phyloP scores from a whole-genome alignment of 2,888 invertebrate species.

The Stratiomys singularior region DNA sequence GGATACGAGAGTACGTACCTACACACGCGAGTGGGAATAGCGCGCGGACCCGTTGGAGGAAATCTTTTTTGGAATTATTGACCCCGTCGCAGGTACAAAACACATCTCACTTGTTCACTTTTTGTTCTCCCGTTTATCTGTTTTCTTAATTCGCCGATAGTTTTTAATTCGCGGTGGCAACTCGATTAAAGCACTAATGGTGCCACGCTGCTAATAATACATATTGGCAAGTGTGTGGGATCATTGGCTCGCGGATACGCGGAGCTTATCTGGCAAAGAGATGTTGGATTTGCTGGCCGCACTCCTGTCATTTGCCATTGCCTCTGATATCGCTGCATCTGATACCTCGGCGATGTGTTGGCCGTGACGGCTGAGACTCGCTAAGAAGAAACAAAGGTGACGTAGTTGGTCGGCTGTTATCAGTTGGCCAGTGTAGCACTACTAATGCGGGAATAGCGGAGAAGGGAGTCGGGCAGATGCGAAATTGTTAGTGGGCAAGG shows the following conservation, averaged over 20 bases:
- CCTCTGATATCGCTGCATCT: not conserved
- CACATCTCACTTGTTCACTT: slow-evolving; percentile 50
- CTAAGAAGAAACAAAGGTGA: slow-evolving; percentile 15
- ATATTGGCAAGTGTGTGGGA: slow-evolving; percentile 3
- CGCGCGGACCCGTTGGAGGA: slow-evolving; percentile 50
- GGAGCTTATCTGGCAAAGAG: not conserved
- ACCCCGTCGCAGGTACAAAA: slow-evolving; percentile 54
- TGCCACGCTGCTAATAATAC: slow-evolving; percentile 38
- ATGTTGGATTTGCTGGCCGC: not conserved
- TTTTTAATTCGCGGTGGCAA: slow-evolving; percentile 1
- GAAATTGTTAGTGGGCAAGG: not conserved
- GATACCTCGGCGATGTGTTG: not conserved
- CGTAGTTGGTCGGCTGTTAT: not conserved
- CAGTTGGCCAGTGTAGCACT: not conserved
- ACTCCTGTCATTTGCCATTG: slow-evolving; percentile 12
- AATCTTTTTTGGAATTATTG: slow-evolving; percentile 56
- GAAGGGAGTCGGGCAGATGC: not conserved
- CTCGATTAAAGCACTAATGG: slow-evolving; percentile 15
- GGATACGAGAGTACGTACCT: slow-evolving; percentile 11
- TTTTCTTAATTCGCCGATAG: slow-evolving; percentile 4
- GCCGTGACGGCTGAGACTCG: not conserved
- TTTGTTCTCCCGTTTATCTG: slow-evolving; percentile 1
- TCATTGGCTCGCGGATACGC: not conserved
- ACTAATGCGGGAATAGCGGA: not conserved
- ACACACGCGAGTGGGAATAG: not conserved